Evolutionary conservation across 30 jellyfish, hydroid and myxozoan species (phyloP).

Genomic region (Turritopsis dohrnii): DNA sequence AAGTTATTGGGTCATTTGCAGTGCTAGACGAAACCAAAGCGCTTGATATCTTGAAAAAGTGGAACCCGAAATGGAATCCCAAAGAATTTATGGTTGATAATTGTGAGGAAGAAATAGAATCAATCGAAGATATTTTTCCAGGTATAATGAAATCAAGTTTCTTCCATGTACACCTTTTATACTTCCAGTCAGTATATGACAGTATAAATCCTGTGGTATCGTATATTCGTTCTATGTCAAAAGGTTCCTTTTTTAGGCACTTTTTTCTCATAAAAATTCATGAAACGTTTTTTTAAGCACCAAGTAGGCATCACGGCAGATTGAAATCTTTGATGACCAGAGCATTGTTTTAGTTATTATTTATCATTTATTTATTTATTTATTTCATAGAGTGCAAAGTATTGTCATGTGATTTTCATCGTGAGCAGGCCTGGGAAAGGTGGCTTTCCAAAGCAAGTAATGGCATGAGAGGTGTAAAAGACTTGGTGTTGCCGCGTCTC

Average conservation of each 20-base stretch:
- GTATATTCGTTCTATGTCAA: too few relatives aligned
- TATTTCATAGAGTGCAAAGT: neutral
- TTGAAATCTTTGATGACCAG: too few relatives aligned
- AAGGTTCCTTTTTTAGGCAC: neutral
- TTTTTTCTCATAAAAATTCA: too few relatives aligned
- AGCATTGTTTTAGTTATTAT: too few relatives aligned
- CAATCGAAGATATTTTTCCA: neutral
- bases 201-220: too few relatives aligned
- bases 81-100: slow-evolving; percentile 17
- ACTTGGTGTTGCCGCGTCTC: neutral
- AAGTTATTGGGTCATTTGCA: neutral
- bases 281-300: too few relatives aligned
- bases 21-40: slow-evolving; percentile 27
- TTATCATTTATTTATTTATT: too few relatives aligned
- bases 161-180: neutral
- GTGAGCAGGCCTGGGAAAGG: neutral
- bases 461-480: neutral
- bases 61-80: slow-evolving; percentile 27
- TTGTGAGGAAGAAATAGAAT: slow-evolving; percentile 24
- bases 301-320: too few relatives aligned
- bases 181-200: neutral
- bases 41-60: neutral
- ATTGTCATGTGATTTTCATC: slow-evolving; percentile 1
- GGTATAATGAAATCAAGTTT: neutral
- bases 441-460: neutral